Evolutionary conservation across 2,888 invertebrate species (phyloP).

Genomic region (Cactoblastis cactorum): DNA sequence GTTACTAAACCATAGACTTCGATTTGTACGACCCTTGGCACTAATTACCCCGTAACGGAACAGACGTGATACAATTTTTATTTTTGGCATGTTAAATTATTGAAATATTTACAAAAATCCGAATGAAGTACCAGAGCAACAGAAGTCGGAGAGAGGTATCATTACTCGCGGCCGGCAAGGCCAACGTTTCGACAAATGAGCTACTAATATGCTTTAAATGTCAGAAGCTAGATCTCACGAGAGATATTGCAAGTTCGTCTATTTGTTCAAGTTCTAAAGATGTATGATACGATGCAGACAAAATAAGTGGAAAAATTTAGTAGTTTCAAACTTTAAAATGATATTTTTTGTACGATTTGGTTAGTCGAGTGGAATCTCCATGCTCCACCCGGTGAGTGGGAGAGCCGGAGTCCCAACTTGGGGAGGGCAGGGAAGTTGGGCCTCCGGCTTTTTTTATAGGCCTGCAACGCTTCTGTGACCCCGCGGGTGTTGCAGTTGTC

Average conservation of each 20-base stretch:
- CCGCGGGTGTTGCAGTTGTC: no score
- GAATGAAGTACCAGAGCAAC: neutral
- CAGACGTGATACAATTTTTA: no score
- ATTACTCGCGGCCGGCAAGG: constrained; percentile 1
- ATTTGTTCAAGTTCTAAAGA: neutral
- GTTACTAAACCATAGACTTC: no score
- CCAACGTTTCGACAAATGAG: constrained; percentile 1
- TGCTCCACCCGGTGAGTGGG: no score
- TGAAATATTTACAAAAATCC: neutral
- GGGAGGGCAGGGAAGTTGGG: no score
- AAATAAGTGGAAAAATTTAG: neutral
- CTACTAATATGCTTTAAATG: constrained; percentile 7
- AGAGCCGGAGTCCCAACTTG: no score
- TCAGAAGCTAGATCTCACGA: neutral
- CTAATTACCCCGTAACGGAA: no score
- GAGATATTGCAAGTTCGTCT: neutral
- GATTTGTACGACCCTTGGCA: no score
- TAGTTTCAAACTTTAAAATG: neutral
- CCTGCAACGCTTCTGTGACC: no score
- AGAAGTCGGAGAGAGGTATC: neutral
- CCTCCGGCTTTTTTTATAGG: no score
- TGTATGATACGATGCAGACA: neutral
- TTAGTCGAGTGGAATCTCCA: no score
- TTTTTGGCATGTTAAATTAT: neutral
- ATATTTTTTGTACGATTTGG: no score